These are phyloP conservation scores for Eubucco bourcierii DNA, from an alignment of 2,113 vertebrate species.

Conservation along the genomic window DNA sequence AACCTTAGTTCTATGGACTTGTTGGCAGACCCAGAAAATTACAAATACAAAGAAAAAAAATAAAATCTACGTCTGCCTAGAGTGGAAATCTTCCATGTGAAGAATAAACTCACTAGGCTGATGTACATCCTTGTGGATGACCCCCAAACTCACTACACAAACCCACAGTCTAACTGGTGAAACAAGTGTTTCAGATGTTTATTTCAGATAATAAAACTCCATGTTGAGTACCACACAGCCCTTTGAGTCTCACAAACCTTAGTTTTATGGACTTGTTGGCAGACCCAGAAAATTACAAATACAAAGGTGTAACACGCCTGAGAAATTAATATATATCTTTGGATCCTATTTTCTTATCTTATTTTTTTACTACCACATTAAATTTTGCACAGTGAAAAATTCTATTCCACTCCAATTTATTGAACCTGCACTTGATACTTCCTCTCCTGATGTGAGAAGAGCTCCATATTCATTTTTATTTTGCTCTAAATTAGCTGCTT, in stretches of 20 bases:
- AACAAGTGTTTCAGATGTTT: neutral
- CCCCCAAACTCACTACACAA: neutral
- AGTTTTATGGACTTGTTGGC: neutral
- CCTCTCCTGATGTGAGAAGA: conserved; percentile 1
- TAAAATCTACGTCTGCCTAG: neutral
- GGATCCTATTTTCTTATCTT: neutral
- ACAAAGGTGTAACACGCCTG: neutral
- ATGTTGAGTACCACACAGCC: neutral
- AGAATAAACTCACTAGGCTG: neutral
- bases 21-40: neutral
- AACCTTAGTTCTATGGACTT: neutral
- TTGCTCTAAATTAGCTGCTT: conserved; percentile 79
- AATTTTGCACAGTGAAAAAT: neutral
- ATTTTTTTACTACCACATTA: neutral
- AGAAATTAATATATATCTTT: neutral
- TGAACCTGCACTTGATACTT: neutral
- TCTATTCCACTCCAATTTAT: neutral
- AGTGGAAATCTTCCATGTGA: neutral
- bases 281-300: neutral
- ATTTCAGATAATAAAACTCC: neutral
- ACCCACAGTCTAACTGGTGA: neutral
- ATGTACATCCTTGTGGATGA: neutral
- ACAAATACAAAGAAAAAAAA: too few species aligned
- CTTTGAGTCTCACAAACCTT: neutral
- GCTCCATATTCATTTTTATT: conserved; percentile 71